Conservation (phyloP, 2,797 vertebrate species). For the Scleropages formosus region DNA sequence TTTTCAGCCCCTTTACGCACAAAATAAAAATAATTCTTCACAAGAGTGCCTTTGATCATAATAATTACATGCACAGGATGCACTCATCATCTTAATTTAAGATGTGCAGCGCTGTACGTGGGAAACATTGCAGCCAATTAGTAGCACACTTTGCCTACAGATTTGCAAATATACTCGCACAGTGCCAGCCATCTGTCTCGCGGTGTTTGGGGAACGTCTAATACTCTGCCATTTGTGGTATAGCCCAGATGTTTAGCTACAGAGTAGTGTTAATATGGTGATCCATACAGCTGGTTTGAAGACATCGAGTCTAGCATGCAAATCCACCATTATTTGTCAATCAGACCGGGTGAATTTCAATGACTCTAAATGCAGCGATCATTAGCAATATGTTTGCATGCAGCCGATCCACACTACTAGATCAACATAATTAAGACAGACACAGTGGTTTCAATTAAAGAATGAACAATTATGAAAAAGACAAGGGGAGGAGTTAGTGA, state of each 20-base stretch:
- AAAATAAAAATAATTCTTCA: constrained; percentile 11
- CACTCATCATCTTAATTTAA: constrained; percentile 29
- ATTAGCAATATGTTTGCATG: constrained; percentile 51
- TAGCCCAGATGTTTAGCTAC: constrained; percentile 76
- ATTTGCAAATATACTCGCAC: constrained; percentile 61
- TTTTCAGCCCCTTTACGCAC: not conserved
- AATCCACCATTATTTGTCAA: constrained; percentile 65
- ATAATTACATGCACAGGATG: constrained; percentile 20
- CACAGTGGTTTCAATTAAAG: constrained; percentile 5
- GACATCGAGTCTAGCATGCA: constrained; percentile 54
- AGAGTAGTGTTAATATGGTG: constrained; percentile 61
- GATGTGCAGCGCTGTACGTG: constrained; percentile 10
- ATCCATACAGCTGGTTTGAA: constrained; percentile 68
- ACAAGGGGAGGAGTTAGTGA: not conserved
- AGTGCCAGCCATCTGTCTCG: constrained; percentile 49
- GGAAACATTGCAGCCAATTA: constrained; percentile 37
- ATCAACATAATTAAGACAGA: constrained; percentile 10
- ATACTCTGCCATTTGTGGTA: constrained; percentile 50
- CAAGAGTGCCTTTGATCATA: constrained; percentile 26
- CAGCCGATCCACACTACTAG: constrained; percentile 38
- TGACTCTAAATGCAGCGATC: constrained; percentile 33
- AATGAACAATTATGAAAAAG: constrained; percentile 10
- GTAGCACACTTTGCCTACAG: constrained; percentile 24
- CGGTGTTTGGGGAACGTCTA: constrained; percentile 49
- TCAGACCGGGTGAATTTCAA: constrained; percentile 62